Conservation (phyloP, 2,797 vertebrate species). For the Podarcis siculus region DNA sequence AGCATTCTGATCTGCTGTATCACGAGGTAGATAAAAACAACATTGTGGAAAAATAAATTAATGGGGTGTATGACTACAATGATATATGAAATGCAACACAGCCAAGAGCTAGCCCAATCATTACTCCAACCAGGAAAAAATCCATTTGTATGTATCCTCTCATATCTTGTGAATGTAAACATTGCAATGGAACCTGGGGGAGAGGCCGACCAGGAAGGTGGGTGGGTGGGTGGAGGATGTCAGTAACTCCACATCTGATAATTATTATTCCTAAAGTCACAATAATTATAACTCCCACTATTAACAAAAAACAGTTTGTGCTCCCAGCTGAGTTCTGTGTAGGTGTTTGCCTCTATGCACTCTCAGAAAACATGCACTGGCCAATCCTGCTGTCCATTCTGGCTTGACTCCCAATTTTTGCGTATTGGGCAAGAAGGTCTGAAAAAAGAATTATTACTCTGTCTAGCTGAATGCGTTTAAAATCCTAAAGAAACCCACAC, state of each 20-base stretch:
- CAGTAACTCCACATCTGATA: neutral
- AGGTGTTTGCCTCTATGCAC: no score
- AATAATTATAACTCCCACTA: neutral
- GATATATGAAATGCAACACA: constrained; percentile 17
- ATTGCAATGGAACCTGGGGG: neutral
- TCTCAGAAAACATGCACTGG: no score
- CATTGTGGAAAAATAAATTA: constrained; percentile 5
- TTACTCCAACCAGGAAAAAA: constrained; percentile 32
- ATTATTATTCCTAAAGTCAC: neutral
- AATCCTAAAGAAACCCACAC: neutral
- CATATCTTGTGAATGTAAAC: neutral
- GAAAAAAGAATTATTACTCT: no score
- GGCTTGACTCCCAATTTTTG: no score
- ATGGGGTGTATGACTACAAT: neutral
- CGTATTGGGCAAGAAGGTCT: no score
- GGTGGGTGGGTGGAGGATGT: no score
- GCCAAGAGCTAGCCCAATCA: constrained; percentile 1
- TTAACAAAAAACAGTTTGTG: constrained; percentile 15
- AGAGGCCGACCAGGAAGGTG: neutral
- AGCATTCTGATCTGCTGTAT: neutral
- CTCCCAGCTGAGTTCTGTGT: constrained; percentile 4
- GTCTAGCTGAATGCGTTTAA: no score
- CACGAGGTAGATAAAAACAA: constrained; percentile 28
- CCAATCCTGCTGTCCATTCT: no score
- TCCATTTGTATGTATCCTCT: constrained; percentile 20